These are phyloP conservation scores for Drosophila fuyamai DNA, from an alignment of 1,140 invertebrate genomes.

Conservation along the genomic window DNA sequence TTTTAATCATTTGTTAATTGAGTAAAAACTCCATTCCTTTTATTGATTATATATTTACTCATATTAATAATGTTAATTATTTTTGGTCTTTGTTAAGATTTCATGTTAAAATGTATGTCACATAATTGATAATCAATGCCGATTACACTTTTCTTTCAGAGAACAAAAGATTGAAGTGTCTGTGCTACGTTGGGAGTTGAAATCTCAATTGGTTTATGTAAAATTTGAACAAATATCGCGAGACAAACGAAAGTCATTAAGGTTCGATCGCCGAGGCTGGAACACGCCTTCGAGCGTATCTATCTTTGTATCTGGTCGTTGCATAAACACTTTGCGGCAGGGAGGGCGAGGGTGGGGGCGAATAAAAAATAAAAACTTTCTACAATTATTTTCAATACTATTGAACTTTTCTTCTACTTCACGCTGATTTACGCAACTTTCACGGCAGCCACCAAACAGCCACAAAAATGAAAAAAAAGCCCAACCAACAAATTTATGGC, in stretches of 20 bases:
- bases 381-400: constrained; percentile 80
- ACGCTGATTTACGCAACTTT: constrained; percentile 83
- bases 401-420: constrained; percentile 83
- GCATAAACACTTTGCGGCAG: constrained; percentile 56
- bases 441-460: constrained; percentile 66
- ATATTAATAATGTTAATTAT: neutral
- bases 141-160: neutral
- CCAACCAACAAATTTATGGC: constrained; percentile 71
- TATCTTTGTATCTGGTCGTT: constrained; percentile 43
- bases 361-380: constrained; percentile 71
- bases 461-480: constrained; percentile 45
- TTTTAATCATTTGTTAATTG: no score
- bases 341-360: constrained; percentile 27
- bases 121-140: neutral
- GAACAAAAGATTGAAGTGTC: constrained; percentile 7
- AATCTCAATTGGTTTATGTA: constrained; percentile 23
- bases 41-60: neutral
- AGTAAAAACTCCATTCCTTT: no score
- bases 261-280: constrained; percentile 51
- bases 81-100: neutral
- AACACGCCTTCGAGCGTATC: constrained; percentile 55
- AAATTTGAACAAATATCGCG: constrained; percentile 18
- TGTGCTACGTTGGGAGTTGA: neutral
- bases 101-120: neutral
- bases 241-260: constrained; percentile 64